These are phyloP conservation scores for Holothuria glaberrima DNA, from an alignment of 35 echinoderm and acorn worm genomes.

Conservation along the genomic window DNA sequence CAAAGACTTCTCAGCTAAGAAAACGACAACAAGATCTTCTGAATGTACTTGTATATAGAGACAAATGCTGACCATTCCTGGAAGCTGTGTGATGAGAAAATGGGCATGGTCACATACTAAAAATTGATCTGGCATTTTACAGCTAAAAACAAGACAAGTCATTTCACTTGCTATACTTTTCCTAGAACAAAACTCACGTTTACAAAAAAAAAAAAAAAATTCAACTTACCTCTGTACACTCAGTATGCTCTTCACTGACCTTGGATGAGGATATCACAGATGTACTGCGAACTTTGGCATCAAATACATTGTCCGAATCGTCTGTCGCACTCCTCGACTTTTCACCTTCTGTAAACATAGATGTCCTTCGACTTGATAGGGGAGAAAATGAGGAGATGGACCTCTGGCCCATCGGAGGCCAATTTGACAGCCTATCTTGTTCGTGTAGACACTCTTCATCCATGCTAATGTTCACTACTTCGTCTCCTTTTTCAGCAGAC, in stretches of 20 bases:
- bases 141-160: too few species aligned
- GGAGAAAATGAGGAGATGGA: background rate
- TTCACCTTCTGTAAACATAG: conserved; percentile 6
- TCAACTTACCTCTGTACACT: too few species aligned
- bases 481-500: background rate
- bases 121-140: too few species aligned
- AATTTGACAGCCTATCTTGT: background rate
- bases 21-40: conserved; percentile 15
- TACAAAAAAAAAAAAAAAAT: too few species aligned
- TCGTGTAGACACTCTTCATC: background rate
- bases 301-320: background rate
- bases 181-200: too few species aligned
- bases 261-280: too few species aligned
- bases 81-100: background rate
- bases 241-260: too few species aligned
- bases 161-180: too few species aligned
- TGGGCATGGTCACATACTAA: too few species aligned
- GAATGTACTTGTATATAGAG: conserved; percentile 32
- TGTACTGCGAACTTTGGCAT: conserved; percentile 4
- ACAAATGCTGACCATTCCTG: conserved; percentile 20
- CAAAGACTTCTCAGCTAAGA: conserved; percentile 24
- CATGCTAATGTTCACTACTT: background rate
- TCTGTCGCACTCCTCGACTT: conserved; percentile 19
- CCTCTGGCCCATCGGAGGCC: conserved; percentile 17
- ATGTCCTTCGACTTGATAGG: conserved; percentile 6